phyloP scores from a whole-genome alignment of 2,113 vertebrate species.

The Malurus melanocephalus region DNA sequence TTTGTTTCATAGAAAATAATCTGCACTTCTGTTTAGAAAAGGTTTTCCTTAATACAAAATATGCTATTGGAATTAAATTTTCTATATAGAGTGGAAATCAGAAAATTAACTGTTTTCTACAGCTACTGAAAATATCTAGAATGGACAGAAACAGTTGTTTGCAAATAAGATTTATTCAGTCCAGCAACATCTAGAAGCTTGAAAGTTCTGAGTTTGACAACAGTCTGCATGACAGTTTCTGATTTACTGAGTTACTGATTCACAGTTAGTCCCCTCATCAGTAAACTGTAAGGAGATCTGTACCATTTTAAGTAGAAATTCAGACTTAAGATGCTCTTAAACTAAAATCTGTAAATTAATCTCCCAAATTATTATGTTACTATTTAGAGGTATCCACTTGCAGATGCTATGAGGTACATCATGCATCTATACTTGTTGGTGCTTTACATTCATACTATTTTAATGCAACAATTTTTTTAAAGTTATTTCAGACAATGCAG shows the following conservation, averaged over 20 bases:
- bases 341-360: not conserved
- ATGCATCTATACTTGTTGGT: not conserved
- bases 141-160: not conserved
- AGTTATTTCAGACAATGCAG: not conserved
- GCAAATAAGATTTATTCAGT: not conserved
- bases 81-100: not conserved
- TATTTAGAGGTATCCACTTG: not conserved
- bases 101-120: not conserved
- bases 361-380: not conserved
- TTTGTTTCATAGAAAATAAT: not conserved
- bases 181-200: not conserved
- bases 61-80: not conserved
- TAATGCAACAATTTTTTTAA: not conserved
- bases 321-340: not conserved
- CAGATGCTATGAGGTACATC: not conserved
- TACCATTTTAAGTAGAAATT: not conserved
- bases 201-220: not conserved
- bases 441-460: not conserved
- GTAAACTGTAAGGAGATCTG: not conserved
- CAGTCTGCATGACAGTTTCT: not conserved
- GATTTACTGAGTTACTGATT: no score
- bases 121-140: not conserved
- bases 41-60: not conserved
- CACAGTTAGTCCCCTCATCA: not conserved
- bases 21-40: not conserved